Conservation (phyloP, 1,140 invertebrate genomes). For the Drosophila jambulina region DNA sequence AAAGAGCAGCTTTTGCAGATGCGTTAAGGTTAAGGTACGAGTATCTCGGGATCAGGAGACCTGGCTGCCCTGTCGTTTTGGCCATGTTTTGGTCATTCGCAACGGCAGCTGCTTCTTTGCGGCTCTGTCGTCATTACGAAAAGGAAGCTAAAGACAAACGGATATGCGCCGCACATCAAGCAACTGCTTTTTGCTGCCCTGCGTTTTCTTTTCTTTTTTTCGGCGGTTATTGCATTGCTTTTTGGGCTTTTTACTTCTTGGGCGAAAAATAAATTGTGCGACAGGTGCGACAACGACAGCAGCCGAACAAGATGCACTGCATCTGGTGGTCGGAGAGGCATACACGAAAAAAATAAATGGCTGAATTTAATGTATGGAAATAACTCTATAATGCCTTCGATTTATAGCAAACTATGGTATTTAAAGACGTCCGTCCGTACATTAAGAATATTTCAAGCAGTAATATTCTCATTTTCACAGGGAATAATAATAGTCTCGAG, state of each 20-base stretch:
- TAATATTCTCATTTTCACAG: neutral
- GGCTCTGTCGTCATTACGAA: conserved; percentile 76
- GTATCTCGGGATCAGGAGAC: conserved; percentile 67
- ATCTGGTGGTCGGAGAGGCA: conserved; percentile 5
- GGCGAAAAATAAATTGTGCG: conserved; percentile 83
- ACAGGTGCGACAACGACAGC: conserved; percentile 78
- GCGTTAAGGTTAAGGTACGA: conserved; percentile 29
- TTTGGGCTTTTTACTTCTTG: conserved; percentile 70
- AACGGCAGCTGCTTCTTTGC: conserved; percentile 77
- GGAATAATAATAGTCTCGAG: neutral
- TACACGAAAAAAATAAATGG: conserved; percentile 10
- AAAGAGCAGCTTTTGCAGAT: conserved; percentile 3
- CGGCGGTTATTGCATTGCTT: conserved; percentile 61
- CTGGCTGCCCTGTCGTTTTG: conserved; percentile 27
- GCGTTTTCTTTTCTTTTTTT: conserved; percentile 40
- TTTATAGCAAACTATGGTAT: neutral
- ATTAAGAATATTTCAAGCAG: neutral
- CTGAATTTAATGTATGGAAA: neutral
- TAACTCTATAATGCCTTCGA: neutral
- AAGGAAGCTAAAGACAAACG: conserved; percentile 83
- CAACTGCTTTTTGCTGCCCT: conserved; percentile 67
- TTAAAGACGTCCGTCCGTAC: neutral
- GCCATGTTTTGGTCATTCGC: conserved; percentile 33
- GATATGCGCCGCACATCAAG: conserved; percentile 80
- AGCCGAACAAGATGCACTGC: conserved; percentile 33